Base-by-base conservation (phyloP, 2,797 vertebrate genomes). In the Fistularia tabacaria region DNA sequence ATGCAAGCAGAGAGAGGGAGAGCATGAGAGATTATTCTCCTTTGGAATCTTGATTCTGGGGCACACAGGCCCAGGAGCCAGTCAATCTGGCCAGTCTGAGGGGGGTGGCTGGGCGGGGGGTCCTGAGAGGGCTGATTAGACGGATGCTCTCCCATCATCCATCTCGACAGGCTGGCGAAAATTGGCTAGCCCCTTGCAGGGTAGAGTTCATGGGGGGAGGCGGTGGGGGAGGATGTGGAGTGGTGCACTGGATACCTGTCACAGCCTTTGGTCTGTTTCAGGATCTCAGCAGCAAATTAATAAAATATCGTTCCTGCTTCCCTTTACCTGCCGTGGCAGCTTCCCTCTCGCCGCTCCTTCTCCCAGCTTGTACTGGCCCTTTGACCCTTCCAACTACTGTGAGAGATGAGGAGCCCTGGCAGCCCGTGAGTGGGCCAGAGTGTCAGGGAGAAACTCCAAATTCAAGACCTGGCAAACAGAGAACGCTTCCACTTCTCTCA, bases 111-210 rank as follows among this genome's bases (percentile, higher is more conserved):
- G 76, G 82, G 86, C 76, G 74, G 86, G 86, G 84, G 87, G 83
- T 89, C 89, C 89, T 89, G 40, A 75, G 90, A 89, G 90, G 90
- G 87, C 88, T 91, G 90, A 91, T 91, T 90, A 91, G 89, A 87
- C 66, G 84, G 86, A 87, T 84, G 87, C 85, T 87, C 90, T 87
- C 89, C 89, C 85, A 91, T 90, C 88, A 89, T 89, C 86, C 89
- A 88, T 87, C 88, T 90, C 86, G 89, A 89, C 89, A 90, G 89
- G 90, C 84, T 77, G 86, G 84, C 82, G 86, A 89, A 89, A 90
- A 90, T 91, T 91, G 88, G 86, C 83, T 87, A 83, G 84, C 85
- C 88, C 86, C 88, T 91, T 57, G 80, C 89, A 90, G 89, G 86
- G 87, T 88, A 87, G 87, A 87, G 88, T 90, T 89, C 88, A 88